phyloP scores from a whole-genome alignment of 2,113 vertebrate genomes.

The Raja brachyura region DNA sequence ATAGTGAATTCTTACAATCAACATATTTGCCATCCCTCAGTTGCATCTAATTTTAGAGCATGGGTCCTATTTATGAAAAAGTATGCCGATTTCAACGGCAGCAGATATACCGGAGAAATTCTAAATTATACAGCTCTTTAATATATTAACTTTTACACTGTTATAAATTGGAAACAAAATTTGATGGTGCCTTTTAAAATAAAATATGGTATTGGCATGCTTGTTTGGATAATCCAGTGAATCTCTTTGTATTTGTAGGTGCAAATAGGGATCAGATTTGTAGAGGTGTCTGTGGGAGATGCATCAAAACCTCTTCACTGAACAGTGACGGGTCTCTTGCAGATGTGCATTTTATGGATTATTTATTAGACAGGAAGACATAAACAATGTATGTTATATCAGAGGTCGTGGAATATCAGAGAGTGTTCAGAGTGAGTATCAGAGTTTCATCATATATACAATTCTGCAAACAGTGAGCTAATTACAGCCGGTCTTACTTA shows the following conservation, averaged over 20 bases:
- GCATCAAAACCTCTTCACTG: background rate
- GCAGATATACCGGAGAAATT: background rate
- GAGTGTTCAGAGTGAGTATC: background rate
- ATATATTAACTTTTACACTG: background rate
- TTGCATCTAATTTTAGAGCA: background rate
- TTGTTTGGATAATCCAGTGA: background rate
- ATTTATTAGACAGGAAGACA: background rate
- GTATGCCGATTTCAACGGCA: conserved; percentile 9
- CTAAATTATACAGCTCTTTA: background rate
- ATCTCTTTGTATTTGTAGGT: background rate
- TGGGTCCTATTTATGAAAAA: conserved; percentile 3
- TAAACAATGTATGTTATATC: conserved; percentile 20
- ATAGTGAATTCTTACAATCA: conserved; percentile 26
- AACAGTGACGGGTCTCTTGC: background rate
- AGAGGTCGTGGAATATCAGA: conserved; percentile 10
- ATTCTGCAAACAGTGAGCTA: background rate
- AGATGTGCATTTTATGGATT: conserved; percentile 2
- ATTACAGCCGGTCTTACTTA: background rate
- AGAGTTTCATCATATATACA: background rate
- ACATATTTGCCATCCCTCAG: conserved; percentile 27
- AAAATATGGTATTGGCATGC: background rate
- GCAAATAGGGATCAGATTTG: background rate
- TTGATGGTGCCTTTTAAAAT: background rate
- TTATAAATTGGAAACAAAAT: background rate
- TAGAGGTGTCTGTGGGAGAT: background rate